These are phyloP conservation scores for Nomada goodeniana DNA, from an alignment of 2,888 invertebrate species.

Conservation along the genomic window DNA sequence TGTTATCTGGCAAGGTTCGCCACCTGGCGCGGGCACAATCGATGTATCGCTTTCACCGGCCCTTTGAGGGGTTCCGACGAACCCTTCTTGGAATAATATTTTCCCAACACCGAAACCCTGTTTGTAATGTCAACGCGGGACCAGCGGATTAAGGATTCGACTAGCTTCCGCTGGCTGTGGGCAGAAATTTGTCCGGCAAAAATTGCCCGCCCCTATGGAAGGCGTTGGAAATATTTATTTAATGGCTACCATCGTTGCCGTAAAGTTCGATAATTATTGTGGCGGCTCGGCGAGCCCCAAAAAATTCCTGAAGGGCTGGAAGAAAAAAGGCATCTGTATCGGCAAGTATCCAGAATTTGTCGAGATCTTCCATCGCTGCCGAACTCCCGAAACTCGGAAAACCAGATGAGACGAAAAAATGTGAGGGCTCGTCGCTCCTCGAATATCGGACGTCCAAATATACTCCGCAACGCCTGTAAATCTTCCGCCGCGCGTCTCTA, in stretches of 20 bases:
- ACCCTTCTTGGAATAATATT: slow-evolving; percentile 78
- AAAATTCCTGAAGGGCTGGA: no score
- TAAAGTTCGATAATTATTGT: no score
- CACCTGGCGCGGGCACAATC: slow-evolving; percentile 67
- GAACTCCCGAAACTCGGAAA: no score
- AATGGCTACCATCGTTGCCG: neutral
- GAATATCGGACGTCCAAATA: slow-evolving; percentile 31
- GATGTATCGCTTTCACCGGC: slow-evolving; percentile 72
- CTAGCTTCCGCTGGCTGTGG: slow-evolving; percentile 39
- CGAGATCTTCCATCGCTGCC: no score
- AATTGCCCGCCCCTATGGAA: slow-evolving; percentile 4
- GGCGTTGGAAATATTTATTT: slow-evolving; percentile 1
- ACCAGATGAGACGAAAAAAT: no score
- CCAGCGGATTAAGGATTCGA: slow-evolving; percentile 63
- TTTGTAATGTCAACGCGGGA: slow-evolving; percentile 75
- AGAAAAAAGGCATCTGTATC: no score
- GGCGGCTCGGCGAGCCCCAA: no score
- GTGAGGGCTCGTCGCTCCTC: neutral
- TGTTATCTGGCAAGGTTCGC: slow-evolving; percentile 67
- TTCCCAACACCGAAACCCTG: slow-evolving; percentile 73
- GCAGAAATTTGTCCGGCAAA: slow-evolving; percentile 35
- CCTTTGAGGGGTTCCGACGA: slow-evolving; percentile 51
- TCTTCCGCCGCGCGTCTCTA: slow-evolving; percentile 11
- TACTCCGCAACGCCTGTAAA: slow-evolving; percentile 25
- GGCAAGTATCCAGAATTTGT: no score